phyloP scores from a whole-genome alignment of 2,113 vertebrate genomes.

The Physeter macrocephalus region DNA sequence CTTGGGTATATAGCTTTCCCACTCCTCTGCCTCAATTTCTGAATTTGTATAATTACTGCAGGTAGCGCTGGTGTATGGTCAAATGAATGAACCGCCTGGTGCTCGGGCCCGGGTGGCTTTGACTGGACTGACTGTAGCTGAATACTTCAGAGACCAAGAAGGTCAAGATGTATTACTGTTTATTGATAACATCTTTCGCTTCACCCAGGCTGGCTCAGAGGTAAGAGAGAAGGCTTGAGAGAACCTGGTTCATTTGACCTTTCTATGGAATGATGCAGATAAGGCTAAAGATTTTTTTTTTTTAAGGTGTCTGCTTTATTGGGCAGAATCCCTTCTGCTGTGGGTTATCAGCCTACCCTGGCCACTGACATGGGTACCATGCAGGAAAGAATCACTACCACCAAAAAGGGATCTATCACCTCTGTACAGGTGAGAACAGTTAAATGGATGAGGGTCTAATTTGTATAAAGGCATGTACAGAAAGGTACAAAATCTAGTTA shows the following conservation, averaged over 20 bases:
- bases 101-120: slow-evolving; percentile 96
- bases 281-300: background rate
- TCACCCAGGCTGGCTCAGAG: slow-evolving; percentile 99
- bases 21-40: background rate
- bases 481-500: background rate
- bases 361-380: slow-evolving; percentile 99
- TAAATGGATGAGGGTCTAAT: background rate
- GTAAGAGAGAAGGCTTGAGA: slow-evolving; percentile 69
- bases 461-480: background rate
- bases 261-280: background rate
- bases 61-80: slow-evolving; percentile 97
- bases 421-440: slow-evolving; percentile 86
- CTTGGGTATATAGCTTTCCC: background rate
- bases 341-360: slow-evolving; percentile 98
- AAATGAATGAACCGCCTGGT: slow-evolving; percentile 98
- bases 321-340: slow-evolving; percentile 98
- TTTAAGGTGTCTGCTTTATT: slow-evolving; percentile 94
- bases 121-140: slow-evolving; percentile 94
- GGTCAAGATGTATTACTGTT: slow-evolving; percentile 98
- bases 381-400: slow-evolving; percentile 99
- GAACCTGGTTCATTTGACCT: background rate
- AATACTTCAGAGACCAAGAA: slow-evolving; percentile 99
- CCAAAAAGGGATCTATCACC: slow-evolving; percentile 97
- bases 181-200: slow-evolving; percentile 99
- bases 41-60: slow-evolving; percentile 42